Evolutionary conservation across 2,797 vertebrate genomes (phyloP).

Genomic region (Sarcophilus harrisii): DNA sequence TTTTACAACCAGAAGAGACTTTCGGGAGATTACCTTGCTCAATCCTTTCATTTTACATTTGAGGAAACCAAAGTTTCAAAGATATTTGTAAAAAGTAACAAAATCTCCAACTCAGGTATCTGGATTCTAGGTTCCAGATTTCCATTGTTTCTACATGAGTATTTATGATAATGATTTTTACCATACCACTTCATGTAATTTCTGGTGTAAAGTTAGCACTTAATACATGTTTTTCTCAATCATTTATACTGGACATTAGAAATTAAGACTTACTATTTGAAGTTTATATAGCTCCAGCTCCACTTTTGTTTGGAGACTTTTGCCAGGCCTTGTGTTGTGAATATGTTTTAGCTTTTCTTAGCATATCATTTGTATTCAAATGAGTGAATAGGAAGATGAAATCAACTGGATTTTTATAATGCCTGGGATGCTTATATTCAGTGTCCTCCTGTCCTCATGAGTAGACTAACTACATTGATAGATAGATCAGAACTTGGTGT

Average conservation of each 20-base stretch:
- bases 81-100: background rate
- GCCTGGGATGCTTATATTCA: background rate
- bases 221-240: background rate
- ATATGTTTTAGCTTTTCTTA: background rate
- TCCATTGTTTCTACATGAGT: background rate
- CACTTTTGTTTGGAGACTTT: background rate
- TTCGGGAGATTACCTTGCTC: background rate
- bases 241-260: background rate
- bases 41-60: background rate
- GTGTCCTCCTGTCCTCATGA: background rate
- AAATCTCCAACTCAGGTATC: background rate
- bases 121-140: background rate
- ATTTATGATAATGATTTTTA: background rate
- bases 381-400: background rate
- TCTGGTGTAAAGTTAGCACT: background rate
- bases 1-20: background rate
- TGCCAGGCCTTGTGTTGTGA: background rate
- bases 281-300: background rate
- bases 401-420: background rate
- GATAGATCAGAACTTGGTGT: background rate
- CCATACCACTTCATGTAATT: background rate
- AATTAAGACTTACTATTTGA: background rate
- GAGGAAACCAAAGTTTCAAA: background rate
- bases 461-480: background rate
- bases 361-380: background rate